Conservation (phyloP, 2,113 vertebrate genomes). For the Hippotragus niger region DNA sequence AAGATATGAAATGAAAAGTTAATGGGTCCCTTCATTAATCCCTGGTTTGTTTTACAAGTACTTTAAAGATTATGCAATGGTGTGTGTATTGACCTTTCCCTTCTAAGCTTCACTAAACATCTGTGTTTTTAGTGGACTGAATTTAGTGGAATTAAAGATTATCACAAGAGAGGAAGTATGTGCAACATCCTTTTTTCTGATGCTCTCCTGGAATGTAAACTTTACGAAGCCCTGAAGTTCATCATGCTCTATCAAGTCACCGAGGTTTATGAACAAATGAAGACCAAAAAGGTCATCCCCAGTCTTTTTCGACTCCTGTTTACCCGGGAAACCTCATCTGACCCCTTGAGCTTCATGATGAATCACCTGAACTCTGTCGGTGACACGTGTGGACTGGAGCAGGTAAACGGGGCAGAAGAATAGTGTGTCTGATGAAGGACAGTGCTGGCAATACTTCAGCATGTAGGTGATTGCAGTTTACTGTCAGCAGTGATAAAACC, state of each 20-base stretch:
- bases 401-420: conserved; percentile 71
- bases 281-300: conserved; percentile 70
- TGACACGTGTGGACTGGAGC: conserved; percentile 81
- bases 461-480: not conserved
- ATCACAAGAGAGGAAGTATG: conserved; percentile 77
- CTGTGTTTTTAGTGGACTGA: conserved; percentile 82
- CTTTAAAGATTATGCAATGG: not conserved
- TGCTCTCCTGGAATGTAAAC: conserved; percentile 78
- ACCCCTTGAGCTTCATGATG: conserved; percentile 88
- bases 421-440: rapidly evolving
- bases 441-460: rapidly evolving
- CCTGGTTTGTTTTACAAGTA: not conserved
- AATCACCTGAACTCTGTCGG: conserved; percentile 86
- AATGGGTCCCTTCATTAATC: not conserved
- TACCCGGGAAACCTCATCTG: conserved; percentile 81
- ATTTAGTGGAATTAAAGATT: conserved; percentile 79
- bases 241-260: conserved; percentile 86
- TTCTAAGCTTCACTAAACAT: not conserved
- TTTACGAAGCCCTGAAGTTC: conserved; percentile 87
- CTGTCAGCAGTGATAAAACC: not conserved
- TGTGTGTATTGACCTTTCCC: not conserved
- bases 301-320: conserved; percentile 80
- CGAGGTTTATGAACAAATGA: conserved; percentile 81
- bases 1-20: not conserved
- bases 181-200: conserved; percentile 83